Base-by-base conservation (phyloP, 2,113 vertebrate species). In the Mormyrus lacerda region DNA sequence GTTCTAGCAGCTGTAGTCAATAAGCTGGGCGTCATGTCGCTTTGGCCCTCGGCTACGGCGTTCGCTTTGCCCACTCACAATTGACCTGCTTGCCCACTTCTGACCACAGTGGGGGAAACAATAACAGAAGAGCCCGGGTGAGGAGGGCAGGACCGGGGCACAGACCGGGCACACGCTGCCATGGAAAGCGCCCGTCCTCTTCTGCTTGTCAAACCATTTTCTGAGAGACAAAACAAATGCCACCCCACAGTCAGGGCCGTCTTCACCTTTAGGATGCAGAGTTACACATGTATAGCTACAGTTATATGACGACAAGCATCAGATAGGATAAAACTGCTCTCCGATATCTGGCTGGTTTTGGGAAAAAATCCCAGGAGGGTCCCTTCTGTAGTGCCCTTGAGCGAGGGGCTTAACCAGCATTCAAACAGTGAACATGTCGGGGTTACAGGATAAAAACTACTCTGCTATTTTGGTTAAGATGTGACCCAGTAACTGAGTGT, bases 141-240 rank as follows among this genome's bases (percentile, higher is more conserved):
- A 89, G 45, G 39, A 58, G 89, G 93, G 92, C 90, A 24, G 88
- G 93, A 93, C 93, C 84, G 48, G 47, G 45, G 7, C 17, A 48
- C 19, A 42, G 11, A 51, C 61, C 50, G 11, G 88, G 42, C 89
- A 76, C 91, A 55, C 73, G 88, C 21, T 53, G 65, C 27, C 69
- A 21, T 13, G n/a, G 44, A 31, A 48, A 73, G 7, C n/a, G 3
- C 82, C 21, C 50, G 11, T 58, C 50, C 50, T 82, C 89, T 83
- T 31, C 47, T 83, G 55, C n/a, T 11, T 48, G 27, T 65, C 51
- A 17, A 19, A 2, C 4, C 51, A 13, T 53, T 17, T 17, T 53
- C 15, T 53, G 51, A 53, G 51, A 53, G 9, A 53, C 51, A 53
- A 53, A 53, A 53, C 51, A 44, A 44, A 3, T 10, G 48, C 8